Conservation (phyloP, 2,113 vertebrate species). For the Sus scrofa region DNA sequence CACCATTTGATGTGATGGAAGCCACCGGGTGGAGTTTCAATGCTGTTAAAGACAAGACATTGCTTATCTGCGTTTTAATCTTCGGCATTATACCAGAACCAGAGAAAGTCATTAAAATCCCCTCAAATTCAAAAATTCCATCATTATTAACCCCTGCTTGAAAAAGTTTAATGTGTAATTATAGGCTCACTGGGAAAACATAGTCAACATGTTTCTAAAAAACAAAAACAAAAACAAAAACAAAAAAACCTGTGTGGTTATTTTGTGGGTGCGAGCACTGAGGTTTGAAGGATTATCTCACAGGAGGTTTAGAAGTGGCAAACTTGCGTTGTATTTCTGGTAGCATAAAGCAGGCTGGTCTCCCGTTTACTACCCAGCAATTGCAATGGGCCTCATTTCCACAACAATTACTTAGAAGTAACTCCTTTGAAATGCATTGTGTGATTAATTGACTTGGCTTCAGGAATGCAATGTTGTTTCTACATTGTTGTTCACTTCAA, state of each 20-base stretch:
- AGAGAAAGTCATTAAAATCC: conserved; percentile 62
- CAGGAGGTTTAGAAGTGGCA: conserved; percentile 46
- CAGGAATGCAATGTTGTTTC: conserved; percentile 71
- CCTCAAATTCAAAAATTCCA: conserved; percentile 35
- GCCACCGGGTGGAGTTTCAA: not conserved
- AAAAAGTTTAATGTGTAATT: conserved; percentile 69
- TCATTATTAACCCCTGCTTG: conserved; percentile 44
- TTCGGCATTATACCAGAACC: not conserved
- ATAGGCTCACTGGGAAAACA: conserved; percentile 45
- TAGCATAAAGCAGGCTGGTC: not conserved
- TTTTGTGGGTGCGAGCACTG: conserved; percentile 23
- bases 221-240: too few species aligned
- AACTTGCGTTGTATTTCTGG: not conserved
- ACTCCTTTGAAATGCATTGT: conserved; percentile 74
- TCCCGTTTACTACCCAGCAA: conserved; percentile 64
- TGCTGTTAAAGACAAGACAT: conserved; percentile 51
- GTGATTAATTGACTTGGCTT: conserved; percentile 82
- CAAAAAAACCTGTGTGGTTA: not conserved
- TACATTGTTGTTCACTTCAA: conserved; percentile 77
- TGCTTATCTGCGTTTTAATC: conserved; percentile 30
- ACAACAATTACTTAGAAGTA: conserved; percentile 77
- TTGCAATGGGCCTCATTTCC: conserved; percentile 77
- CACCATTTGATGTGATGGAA: not conserved
- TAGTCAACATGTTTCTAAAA: conserved; percentile 16
- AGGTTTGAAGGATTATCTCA: conserved; percentile 63